Evolutionary conservation across 2,797 vertebrate genomes (phyloP), one percentile per base, ranked within the genome.

Genomic region (Cetoscarus ocellatus): DNA sequence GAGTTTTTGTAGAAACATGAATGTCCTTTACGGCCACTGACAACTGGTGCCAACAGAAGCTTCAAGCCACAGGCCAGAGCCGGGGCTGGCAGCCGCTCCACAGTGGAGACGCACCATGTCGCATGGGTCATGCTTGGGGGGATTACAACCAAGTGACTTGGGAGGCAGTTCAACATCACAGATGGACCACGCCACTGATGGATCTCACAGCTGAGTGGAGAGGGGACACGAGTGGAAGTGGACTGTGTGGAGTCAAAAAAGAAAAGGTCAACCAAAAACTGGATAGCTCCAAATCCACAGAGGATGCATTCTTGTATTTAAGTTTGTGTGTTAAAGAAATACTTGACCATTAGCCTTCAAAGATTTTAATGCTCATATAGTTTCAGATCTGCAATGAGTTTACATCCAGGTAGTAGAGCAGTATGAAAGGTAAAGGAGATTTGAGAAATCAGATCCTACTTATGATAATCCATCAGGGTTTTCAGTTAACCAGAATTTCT

Each of bases 131-230:
- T 67, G 91, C 89, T 88, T 83, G 75, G 75, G 86, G 86, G 90
- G 90, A 91, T 90, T 92, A 92, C 82, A 85, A 86, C 82, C 75
- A 59, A 55, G 82, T 81, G 84, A 89, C 84, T 78, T 83, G 77
- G 87, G 83, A 90, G 87, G 82, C 79, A 83, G 70, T 73, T 67
- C 83, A 74, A 88, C 69, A 73, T 88, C 87, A 88, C 90, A 93
- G 91, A 93, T 86, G 90, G 90, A 90, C 80, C 49, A 58, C 61
- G 82, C 61, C 69, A 70, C 81, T 90, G 91, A 93, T 90, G 90
- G 90, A 93, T 81, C 75, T 65, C 86, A 88, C 86, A 90, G 90
- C 80, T 80, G 86, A 89, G 69, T 47, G 70, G 81, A 67, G 74
- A 63, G 79, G 74, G 36, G 62, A 75, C 65, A 82, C 69, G 70